A percentile compares a stretch with the other conserved stretches of the same genome.
phyloP scores from a whole-genome alignment of 2,888 invertebrate genomes.

The Margaritifera margaritifera region DNA sequence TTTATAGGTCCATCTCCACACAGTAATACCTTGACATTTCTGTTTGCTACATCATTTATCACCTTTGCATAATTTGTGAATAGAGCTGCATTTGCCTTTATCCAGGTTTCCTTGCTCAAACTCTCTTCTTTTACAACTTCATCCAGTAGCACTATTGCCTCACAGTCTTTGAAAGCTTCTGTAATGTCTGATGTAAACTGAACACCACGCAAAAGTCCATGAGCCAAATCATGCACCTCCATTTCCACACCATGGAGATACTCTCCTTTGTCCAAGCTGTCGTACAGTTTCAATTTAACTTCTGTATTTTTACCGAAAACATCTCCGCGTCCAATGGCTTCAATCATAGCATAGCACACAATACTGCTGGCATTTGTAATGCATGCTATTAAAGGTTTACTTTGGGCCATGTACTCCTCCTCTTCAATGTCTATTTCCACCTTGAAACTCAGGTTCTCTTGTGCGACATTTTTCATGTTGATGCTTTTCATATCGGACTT shows the following conservation, averaged over 20 bases:
- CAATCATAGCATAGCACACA: conserved; percentile 58
- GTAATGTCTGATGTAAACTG: conserved; percentile 46
- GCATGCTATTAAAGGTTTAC: conserved; percentile 65
- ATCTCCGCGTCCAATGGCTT: conserved; percentile 59
- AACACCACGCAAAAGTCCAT: conserved; percentile 52
- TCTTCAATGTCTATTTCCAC: conserved; percentile 61
- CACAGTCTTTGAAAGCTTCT: conserved; percentile 62
- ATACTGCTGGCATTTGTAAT: conserved; percentile 65
- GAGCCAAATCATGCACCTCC: conserved; percentile 66
- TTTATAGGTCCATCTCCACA: conserved; percentile 68
- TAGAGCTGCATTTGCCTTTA: conserved; percentile 53
- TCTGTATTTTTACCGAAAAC: conserved; percentile 63
- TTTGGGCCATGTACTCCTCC: conserved; percentile 40
- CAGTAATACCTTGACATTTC: conserved; percentile 64
- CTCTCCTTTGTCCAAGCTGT: conserved; percentile 42
- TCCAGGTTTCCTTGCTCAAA: conserved; percentile 51
- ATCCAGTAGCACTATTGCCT: conserved; percentile 61
- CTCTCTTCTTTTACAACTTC: conserved; percentile 43
- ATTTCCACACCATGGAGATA: conserved; percentile 60
- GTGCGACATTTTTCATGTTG: conserved; percentile 64
- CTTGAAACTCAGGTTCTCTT: conserved; percentile 65
- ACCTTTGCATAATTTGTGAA: conserved; percentile 60
- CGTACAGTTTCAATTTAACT: conserved; percentile 60
- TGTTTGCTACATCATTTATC: conserved; percentile 56
- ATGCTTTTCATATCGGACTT: conserved; percentile 61